These are phyloP conservation scores for Camponotus pennsylvanicus DNA, from an alignment of 1,140 invertebrate genomes.

Conservation along the genomic window DNA sequence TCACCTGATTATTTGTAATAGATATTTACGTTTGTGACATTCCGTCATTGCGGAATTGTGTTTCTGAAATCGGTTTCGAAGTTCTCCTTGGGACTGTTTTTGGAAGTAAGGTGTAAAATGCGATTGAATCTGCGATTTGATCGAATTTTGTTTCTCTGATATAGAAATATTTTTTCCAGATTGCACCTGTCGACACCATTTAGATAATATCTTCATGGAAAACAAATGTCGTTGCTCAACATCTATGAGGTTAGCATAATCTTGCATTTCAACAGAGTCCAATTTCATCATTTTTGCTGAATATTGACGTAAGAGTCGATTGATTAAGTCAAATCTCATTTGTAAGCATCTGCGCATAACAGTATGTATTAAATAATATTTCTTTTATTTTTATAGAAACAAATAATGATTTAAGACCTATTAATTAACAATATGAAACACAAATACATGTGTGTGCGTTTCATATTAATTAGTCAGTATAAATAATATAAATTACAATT, in stretches of 20 bases:
- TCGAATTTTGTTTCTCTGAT: no score
- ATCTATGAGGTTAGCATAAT: background rate
- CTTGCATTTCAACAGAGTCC: background rate
- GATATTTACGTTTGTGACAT: background rate
- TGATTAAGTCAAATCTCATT: constrained; percentile 41
- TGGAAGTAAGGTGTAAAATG: background rate
- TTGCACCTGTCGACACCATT: background rate
- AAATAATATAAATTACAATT: no score
- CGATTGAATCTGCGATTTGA: background rate
- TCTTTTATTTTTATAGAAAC: no score
- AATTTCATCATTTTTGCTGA: background rate
- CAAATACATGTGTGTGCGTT: no score
- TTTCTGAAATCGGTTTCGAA: background rate
- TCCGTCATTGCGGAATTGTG: background rate
- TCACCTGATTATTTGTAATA: constrained; percentile 43
- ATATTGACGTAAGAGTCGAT: constrained; percentile 6
- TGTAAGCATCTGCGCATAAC: constrained; percentile 39
- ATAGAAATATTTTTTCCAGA: no score
- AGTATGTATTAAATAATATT: background rate
- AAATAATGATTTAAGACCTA: no score
- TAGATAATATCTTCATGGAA: background rate
- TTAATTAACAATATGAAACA: no score
- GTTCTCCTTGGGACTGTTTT: background rate
- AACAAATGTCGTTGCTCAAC: background rate
- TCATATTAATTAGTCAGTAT: no score